Base-by-base conservation (phyloP, 1,140 invertebrate genomes). In the Drosophila melanica region DNA sequence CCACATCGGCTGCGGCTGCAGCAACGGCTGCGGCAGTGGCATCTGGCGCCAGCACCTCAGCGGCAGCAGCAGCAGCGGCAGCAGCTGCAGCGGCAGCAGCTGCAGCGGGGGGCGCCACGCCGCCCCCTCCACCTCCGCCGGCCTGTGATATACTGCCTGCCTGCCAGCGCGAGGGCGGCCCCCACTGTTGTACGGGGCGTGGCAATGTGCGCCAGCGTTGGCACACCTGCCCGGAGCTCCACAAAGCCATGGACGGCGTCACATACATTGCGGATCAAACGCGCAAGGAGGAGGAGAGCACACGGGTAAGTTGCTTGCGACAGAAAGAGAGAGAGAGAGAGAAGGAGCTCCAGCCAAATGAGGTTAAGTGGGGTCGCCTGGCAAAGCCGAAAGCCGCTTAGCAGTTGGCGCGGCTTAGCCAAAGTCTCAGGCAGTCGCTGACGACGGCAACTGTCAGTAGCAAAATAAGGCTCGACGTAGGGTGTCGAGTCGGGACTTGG, bases 261-360 rank as follows among this genome's bases (percentile, higher is more conserved):
- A 95, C 96, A 74, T 98, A 97, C 91, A 98, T 98, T 77, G 97
- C 97, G 12, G 97, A 98, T 91, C 97, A 98, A 90, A 98, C 97
- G 48, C 96, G 97, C 85, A 95, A 97, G 85, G 96, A 98, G 91
- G 97, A 98, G 92, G 97, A 98, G 89, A 97, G 97, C 39, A 97
- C 96, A 33, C 95, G 96, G 94, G 97, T 98, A 93, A 93, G 90
- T 86, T 47, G 27, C 27, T 27, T 27, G 27, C 27, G 27, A 27
- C 3, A 27, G 27, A 27, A 7, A 5, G 27, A 27, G 27, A 27
- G 27, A 27, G 27, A 27, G 27, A 16, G 10, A 12, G 11, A 48
- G 20, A 23, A 9, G 30, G 1, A 18, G 27, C 7, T 20, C 27
- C 35, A 33, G 55, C 35, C 37, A 71, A 71, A 71, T 66, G 51